Conservation (phyloP, 2,797 vertebrate genomes). For the Kryptopterus vitreolus region DNA sequence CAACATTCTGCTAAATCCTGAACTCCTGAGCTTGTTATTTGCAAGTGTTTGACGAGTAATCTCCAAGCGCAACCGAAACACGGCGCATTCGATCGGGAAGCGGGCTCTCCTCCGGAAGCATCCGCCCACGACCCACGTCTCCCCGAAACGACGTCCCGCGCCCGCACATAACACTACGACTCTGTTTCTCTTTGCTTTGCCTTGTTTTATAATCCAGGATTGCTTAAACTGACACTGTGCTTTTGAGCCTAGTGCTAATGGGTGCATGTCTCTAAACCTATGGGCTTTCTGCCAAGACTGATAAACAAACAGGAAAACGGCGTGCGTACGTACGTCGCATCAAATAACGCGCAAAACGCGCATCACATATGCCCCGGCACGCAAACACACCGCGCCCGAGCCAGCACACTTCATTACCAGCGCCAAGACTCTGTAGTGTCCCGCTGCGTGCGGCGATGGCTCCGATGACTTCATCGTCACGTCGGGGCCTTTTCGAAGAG, state of each 20-base stretch:
- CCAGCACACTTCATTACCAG: slow-evolving; percentile 9
- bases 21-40: slow-evolving; percentile 8
- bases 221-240: neutral
- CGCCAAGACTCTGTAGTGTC: slow-evolving; percentile 7
- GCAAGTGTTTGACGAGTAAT: neutral
- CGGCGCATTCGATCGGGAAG: neutral
- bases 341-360: neutral
- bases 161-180: neutral
- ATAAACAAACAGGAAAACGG: neutral
- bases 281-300: neutral
- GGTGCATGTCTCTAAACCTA: neutral
- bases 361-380: neutral
- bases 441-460: neutral
- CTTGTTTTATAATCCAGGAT: too few relatives aligned
- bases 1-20: slow-evolving; percentile 14
- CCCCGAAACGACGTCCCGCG: neutral
- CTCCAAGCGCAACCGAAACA: neutral
- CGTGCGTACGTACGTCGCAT: neutral
- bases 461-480: slow-evolving; percentile 8
- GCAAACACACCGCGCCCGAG: neutral
- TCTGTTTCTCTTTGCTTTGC: too few relatives aligned
- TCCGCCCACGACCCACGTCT: too few relatives aligned
- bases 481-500: slow-evolving; percentile 8
- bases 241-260: neutral
- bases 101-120: neutral